A percentile compares a stretch with the other conserved stretches of the same genome.
Evolutionary conservation across 2,113 vertebrate species (phyloP).

Genomic region (Nesospiza acunhae): DNA sequence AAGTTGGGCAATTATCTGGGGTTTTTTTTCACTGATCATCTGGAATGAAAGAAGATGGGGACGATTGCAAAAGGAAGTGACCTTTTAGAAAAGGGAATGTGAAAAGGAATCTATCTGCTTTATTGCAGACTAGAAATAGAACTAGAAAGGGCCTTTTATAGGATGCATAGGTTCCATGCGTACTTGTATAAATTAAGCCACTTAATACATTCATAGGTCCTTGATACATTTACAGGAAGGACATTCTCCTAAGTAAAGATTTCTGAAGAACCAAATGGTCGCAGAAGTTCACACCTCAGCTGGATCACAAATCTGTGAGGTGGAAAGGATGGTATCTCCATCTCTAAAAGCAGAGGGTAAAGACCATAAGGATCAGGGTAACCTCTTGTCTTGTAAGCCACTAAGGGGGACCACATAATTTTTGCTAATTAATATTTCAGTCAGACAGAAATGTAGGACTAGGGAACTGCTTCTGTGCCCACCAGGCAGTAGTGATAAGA

Average conservation of each 20-base stretch:
- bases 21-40: neutral
- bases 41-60: neutral
- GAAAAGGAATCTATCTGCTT: neutral
- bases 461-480: neutral
- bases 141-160: neutral
- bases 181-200: neutral
- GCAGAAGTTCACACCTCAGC: neutral
- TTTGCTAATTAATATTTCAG: neutral
- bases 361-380: neutral
- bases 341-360: neutral
- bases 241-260: neutral
- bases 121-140: neutral
- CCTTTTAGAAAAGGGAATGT: neutral
- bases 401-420: neutral
- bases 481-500: neutral
- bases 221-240: neutral
- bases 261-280: neutral
- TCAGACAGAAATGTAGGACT: neutral
- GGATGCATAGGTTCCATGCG: neutral
- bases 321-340: neutral
- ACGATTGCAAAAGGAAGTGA: neutral
- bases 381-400: neutral
- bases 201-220: neutral
- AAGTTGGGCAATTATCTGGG: neutral
- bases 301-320: neutral